phyloP scores from a whole-genome alignment of 2,113 vertebrate genomes.

The Platichthys flesus region DNA sequence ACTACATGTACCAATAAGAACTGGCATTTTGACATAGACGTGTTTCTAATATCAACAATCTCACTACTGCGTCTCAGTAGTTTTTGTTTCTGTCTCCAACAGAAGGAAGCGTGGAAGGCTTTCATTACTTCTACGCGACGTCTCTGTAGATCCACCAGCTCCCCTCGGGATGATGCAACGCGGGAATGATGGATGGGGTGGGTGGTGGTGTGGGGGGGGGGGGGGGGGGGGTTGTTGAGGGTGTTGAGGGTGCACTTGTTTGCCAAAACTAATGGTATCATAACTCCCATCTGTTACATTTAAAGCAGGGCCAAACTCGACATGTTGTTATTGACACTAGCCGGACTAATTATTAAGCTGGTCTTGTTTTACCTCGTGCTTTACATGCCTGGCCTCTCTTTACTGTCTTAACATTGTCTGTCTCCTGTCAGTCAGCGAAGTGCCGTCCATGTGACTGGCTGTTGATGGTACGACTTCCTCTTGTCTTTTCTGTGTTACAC shows the following conservation, averaged over 20 bases:
- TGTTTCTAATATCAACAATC: no score
- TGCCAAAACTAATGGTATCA: conserved; percentile 60
- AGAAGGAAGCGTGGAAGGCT: conserved; percentile 36
- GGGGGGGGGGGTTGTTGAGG: background rate
- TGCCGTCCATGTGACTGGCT: conserved; percentile 16
- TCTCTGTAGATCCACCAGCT: conserved; percentile 36
- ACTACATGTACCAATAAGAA: no score
- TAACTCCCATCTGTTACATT: conserved; percentile 55
- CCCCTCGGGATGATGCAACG: conserved; percentile 32
- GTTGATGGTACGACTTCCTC: conserved; percentile 19
- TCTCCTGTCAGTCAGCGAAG: conserved; percentile 24
- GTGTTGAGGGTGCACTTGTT: conserved; percentile 25
- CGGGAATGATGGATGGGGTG: conserved; percentile 14
- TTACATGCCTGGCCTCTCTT: conserved; percentile 17
- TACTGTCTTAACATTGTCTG: conserved; percentile 5
- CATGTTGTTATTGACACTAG: conserved; percentile 43
- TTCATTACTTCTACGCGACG: conserved; percentile 49
- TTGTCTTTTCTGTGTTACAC: conserved; percentile 21
- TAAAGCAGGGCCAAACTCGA: conserved; percentile 45
- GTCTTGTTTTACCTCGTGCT: conserved; percentile 29
- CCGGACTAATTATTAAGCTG: conserved; percentile 60
- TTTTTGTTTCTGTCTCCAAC: conserved; percentile 25
- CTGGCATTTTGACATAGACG: no score
- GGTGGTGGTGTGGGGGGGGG: background rate
- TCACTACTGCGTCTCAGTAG: background rate